These are phyloP conservation scores for Sebastes matsubarae DNA, from an alignment of 2,797 vertebrate species.

Conservation along the genomic window DNA sequence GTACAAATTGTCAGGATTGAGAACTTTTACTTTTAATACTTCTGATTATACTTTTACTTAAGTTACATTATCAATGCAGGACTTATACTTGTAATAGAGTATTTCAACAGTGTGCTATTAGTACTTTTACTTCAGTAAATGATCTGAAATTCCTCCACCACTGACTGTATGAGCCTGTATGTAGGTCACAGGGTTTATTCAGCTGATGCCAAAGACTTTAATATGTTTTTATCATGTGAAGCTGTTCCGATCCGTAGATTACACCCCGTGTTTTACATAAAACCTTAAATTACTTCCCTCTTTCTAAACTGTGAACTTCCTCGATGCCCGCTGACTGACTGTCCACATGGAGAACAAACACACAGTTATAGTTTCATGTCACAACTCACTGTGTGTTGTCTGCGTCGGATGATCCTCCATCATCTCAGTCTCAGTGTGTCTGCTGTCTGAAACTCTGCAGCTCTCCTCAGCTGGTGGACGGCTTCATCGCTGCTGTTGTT, in stretches of 20 bases:
- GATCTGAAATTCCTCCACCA: neutral
- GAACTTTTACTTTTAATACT: neutral
- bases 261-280: conserved; percentile 16
- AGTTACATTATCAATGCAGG: neutral
- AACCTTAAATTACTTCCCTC: neutral
- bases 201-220: neutral
- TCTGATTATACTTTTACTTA: neutral
- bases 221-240: neutral
- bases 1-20: neutral
- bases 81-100: neutral
- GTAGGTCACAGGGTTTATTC: neutral
- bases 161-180: neutral
- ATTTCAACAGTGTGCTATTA: neutral
- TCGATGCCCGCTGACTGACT: neutral
- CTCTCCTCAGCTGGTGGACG: neutral
- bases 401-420: neutral
- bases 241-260: neutral
- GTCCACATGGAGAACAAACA: neutral
- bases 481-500: neutral
- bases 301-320: conserved; percentile 29
- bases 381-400: conserved; percentile 34
- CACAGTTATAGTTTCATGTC: neutral
- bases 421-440: neutral
- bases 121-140: neutral
- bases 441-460: neutral